Evolutionary conservation across 1,140 invertebrate genomes (phyloP), one percentile per base, ranked within the genome.

Genomic region (Drosophila melanica): DNA sequence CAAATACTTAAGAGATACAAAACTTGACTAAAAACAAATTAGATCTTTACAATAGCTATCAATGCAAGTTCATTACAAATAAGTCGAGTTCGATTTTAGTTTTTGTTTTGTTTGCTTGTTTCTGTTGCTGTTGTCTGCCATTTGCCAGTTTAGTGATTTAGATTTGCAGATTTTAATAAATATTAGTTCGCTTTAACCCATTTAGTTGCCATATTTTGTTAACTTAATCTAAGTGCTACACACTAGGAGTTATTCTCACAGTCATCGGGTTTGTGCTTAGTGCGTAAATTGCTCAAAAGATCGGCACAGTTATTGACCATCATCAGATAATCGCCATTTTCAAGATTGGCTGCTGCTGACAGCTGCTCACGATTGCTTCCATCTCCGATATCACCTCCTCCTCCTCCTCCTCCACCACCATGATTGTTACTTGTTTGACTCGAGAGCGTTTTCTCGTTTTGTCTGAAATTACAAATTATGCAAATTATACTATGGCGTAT

Each of bases 301-400:
- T 92, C 91, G 79, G 90, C 90, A 80, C 91, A 92, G 73, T 92
- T 92, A 51, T 92, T 92, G 68, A 92, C 91, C 91, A 92, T 92
- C 90, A 91, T 91, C 57, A 90, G 79, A 80, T 92, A 92, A 62
- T 92, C 91, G 45, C 91, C 91, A 75, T 92, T 92, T 55, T 91
- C 85, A n/a, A 63, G 42, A 63, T 74, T 70, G 30, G 63, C 58
- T 66, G 80, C 14, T 72, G 69, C 57, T 81, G 78, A 76, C 77
- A 77, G 37, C 66, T 75, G 77, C 14, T 81, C 78, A 59, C 76
- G 73, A 75, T 76, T 76, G 44, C 48, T 50, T 41, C 71, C 70
- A 14, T 58, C 33, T 47, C 75, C 75, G 39, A 60, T 16, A 14
- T 68, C 79, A 37, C 58, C 39, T 27, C 48, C 72, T 23, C 42